Conservation (phyloP, 1,140 invertebrate genomes). For the Heterodera carotae region DNA sequence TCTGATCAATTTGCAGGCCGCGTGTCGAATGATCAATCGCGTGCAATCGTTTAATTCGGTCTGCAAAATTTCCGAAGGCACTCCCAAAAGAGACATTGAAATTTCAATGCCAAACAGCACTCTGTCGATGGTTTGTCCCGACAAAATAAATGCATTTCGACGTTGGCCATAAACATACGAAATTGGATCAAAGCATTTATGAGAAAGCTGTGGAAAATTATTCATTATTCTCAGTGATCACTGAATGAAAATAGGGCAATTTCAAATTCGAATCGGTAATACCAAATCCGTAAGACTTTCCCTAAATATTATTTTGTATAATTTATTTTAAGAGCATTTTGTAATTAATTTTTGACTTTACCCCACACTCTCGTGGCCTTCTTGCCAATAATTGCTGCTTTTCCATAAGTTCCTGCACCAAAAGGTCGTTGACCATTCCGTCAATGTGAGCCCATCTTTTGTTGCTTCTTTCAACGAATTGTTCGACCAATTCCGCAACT, state of each 20-base stretch:
- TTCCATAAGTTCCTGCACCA: neutral
- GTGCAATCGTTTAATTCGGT: neutral
- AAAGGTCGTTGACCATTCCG: neutral
- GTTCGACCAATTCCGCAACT: neutral
- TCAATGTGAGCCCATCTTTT: neutral
- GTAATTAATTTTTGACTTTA: neutral
- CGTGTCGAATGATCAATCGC: neutral
- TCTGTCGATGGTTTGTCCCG: neutral
- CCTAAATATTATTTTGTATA: too few species aligned
- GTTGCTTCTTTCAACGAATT: neutral
- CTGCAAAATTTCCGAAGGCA: neutral
- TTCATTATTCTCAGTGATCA: neutral
- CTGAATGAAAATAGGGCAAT: too few species aligned
- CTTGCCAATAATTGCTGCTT: neutral
- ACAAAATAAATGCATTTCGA: neutral
- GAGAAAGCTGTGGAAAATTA: neutral
- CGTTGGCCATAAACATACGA: neutral
- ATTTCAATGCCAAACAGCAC: neutral
- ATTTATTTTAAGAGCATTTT: too few species aligned
- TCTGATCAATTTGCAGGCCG: neutral
- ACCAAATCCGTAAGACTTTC: too few species aligned
- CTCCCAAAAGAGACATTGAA: neutral
- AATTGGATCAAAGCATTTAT: neutral
- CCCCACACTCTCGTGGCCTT: neutral
- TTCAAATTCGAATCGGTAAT: too few species aligned